phyloP scores from a whole-genome alignment of 2,113 vertebrate genomes.

The Planiliza haematocheilus region DNA sequence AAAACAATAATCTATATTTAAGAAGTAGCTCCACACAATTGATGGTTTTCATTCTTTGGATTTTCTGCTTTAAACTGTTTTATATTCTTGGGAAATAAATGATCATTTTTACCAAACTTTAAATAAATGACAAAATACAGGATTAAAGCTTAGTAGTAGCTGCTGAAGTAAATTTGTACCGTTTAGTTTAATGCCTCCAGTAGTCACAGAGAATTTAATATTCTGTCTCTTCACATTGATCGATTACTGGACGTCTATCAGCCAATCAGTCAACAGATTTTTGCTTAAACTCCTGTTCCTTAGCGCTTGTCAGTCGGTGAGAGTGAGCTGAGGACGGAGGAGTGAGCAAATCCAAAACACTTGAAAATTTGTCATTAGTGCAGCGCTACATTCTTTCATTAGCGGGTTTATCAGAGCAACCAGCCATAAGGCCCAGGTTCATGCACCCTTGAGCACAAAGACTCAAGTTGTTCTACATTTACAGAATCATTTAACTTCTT shows the following conservation, averaged over 20 bases:
- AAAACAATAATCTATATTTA: not conserved
- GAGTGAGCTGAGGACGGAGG: conserved; percentile 33
- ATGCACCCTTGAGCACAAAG: conserved; percentile 81
- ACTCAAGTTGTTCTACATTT: conserved; percentile 79
- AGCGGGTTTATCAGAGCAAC: conserved; percentile 75
- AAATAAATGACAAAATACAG: too few species aligned
- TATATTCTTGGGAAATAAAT: too few species aligned
- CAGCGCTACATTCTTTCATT: conserved; percentile 73
- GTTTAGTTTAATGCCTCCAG: not conserved
- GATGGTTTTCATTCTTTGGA: not conserved
- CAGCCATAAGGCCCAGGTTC: conserved; percentile 74
- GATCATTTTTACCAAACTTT: too few species aligned
- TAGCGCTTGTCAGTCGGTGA: conserved; percentile 5
- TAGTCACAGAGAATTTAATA: not conserved
- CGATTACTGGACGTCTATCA: not conserved
- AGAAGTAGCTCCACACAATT: not conserved
- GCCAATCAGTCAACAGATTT: not conserved
- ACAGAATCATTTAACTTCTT: conserved; percentile 83
- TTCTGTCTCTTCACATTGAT: not conserved
- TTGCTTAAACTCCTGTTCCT: conserved; percentile 1
- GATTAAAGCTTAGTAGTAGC: too few species aligned
- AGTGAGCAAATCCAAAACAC: conserved; percentile 71
- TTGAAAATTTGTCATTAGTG: conserved; percentile 76
- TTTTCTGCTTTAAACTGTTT: not conserved
- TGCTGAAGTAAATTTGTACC: too few species aligned